Percentiles rank a stretch among this genome's conserved stretches.
These are phyloP conservation scores for Melanotaenia nigrans DNA, from an alignment of 2,797 vertebrate species.

Conservation along the genomic window DNA sequence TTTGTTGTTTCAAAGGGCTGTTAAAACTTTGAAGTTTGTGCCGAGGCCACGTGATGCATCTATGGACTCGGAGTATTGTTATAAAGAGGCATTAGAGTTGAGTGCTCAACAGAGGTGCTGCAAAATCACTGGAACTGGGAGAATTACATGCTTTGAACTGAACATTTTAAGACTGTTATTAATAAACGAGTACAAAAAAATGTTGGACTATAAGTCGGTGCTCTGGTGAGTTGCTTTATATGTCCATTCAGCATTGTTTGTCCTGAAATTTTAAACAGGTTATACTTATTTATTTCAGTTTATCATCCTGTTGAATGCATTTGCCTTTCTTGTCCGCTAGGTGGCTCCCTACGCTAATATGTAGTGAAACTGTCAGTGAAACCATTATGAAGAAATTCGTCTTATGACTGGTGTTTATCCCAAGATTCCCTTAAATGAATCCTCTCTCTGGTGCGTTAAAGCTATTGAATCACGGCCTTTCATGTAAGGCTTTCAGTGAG, in stretches of 20 bases:
- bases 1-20: not conserved
- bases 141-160: not conserved
- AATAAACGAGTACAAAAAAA: constrained; percentile 23
- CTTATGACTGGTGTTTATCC: not conserved
- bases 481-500: not conserved
- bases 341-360: constrained; percentile 13
- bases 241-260: not conserved
- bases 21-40: not conserved
- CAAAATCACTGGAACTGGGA: not conserved
- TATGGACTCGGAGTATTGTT: not conserved
- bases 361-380: no score
- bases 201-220: not conserved
- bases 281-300: not conserved
- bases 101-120: constrained; percentile 32
- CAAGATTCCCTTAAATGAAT: not conserved
- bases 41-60: not conserved
- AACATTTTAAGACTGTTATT: not conserved
- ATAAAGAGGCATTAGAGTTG: not conserved
- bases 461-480: no score
- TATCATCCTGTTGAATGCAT: rapidly evolving
- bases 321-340: constrained; percentile 17
- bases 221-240: not conserved
- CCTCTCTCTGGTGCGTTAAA: not conserved
- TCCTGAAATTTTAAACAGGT: not conserved
- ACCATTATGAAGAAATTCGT: not conserved